Percentiles rank a stretch among this genome's conserved stretches.
Evolutionary conservation across 2,888 invertebrate genomes (phyloP).

Genomic region (Ornithoptera alexandrae): DNA sequence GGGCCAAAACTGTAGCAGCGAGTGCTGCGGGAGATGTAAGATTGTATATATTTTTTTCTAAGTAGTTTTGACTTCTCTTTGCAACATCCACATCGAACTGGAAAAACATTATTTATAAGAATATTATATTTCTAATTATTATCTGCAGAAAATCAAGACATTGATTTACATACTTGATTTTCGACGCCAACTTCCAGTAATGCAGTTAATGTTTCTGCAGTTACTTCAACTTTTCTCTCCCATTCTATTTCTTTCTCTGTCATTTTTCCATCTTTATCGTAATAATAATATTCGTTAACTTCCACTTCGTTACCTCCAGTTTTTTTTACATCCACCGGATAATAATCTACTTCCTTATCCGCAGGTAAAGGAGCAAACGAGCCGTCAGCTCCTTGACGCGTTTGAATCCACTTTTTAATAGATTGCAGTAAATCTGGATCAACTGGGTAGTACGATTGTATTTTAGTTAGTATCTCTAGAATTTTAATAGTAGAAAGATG

Average conservation of each 20-base stretch:
- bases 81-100: constrained; percentile 76
- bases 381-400: constrained; percentile 80
- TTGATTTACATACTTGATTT: constrained; percentile 62
- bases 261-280: constrained; percentile 75
- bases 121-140: background rate
- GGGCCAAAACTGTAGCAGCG: constrained; percentile 80
- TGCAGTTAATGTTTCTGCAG: constrained; percentile 82
- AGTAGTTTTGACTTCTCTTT: constrained; percentile 76
- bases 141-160: background rate
- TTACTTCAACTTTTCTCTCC: constrained; percentile 81
- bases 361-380: constrained; percentile 80
- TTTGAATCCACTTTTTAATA: constrained; percentile 82
- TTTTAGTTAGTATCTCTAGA: constrained; percentile 80
- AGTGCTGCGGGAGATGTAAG: constrained; percentile 80
- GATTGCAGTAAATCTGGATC: constrained; percentile 81
- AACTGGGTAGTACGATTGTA: constrained; percentile 81
- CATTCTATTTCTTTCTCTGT: constrained; percentile 70
- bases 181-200: constrained; percentile 82
- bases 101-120: background rate
- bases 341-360: constrained; percentile 78
- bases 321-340: constrained; percentile 64
- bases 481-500: constrained; percentile 81
- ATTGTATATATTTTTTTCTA: constrained; percentile 79
- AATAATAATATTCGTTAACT: constrained; percentile 74
- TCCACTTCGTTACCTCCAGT: constrained; percentile 58